Percentiles rank a stretch among this genome's conserved stretches.
phyloP scores from a whole-genome alignment of 2,888 invertebrate species.

The Eupithecia vulgata region DNA sequence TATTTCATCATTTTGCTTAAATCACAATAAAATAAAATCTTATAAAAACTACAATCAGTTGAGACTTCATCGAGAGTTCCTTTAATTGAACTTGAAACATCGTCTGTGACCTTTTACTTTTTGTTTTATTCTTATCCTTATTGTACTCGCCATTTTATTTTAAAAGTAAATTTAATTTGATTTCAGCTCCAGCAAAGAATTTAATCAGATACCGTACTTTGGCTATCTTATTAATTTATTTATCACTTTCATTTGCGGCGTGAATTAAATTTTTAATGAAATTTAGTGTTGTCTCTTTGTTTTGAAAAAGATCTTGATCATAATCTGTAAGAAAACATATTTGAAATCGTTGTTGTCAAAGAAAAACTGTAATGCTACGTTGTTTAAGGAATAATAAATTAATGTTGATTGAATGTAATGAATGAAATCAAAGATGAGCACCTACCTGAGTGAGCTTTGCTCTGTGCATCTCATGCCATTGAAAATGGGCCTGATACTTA shows the following conservation, averaged over 20 bases:
- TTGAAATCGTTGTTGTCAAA: not conserved
- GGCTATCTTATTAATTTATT: slow-evolving; percentile 41
- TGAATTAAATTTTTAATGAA: slow-evolving; percentile 29
- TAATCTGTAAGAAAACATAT: not conserved
- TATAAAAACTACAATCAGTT: slow-evolving; percentile 39
- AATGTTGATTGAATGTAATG: not conserved
- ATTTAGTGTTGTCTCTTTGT: slow-evolving; percentile 1
- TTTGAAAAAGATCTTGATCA: not conserved
- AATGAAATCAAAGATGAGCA: not conserved
- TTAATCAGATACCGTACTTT: slow-evolving; percentile 47
- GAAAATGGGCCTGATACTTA: not conserved
- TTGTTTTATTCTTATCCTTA: slow-evolving; percentile 59
- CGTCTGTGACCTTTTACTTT: slow-evolving; percentile 60
- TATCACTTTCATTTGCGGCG: slow-evolving; percentile 36
- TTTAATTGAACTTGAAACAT: slow-evolving; percentile 54
- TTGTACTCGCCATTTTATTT: slow-evolving; percentile 62
- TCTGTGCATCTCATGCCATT: not conserved
- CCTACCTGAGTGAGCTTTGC: not conserved
- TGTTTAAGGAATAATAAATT: not conserved
- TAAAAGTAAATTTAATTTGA: slow-evolving; percentile 56
- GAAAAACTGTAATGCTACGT: not conserved
- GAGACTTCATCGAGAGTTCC: slow-evolving; percentile 47
- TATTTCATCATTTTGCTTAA: not conserved
- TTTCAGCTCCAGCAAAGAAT: slow-evolving; percentile 49
- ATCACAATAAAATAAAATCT: slow-evolving; percentile 32